Evolutionary conservation across 2,113 vertebrate genomes (phyloP).

Genomic region (Typhlomys cinereus): DNA sequence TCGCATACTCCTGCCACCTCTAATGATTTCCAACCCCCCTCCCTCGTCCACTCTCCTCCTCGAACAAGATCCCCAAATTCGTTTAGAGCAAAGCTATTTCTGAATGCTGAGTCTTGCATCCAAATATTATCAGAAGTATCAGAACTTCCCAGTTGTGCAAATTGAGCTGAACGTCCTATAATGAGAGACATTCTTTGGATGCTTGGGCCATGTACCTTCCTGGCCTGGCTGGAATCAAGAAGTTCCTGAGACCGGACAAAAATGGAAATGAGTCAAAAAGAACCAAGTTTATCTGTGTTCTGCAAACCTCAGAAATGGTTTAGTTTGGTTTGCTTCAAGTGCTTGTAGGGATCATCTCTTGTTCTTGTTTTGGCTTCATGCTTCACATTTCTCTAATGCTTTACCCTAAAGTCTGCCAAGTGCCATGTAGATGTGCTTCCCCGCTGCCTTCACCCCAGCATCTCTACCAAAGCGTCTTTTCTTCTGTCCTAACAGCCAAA

Average conservation of each 20-base stretch:
- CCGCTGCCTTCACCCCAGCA: neutral
- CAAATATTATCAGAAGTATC: conserved; percentile 63
- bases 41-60: neutral
- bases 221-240: conserved; percentile 57
- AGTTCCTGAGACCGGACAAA: conserved; percentile 60
- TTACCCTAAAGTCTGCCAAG: conserved; percentile 37
- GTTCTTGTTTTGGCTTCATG: conserved; percentile 48
- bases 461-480: neutral
- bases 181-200: conserved; percentile 69
- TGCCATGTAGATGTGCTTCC: neutral
- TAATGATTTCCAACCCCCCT: neutral
- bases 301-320: conserved; percentile 39
- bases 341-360: conserved; percentile 54
- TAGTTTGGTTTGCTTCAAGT: conserved; percentile 41
- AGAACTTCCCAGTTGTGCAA: conserved; percentile 47
- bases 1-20: neutral
- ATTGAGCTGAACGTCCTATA: conserved; percentile 20
- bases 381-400: conserved; percentile 55
- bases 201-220: conserved; percentile 60
- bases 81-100: conserved; percentile 20
- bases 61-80: conserved; percentile 53
- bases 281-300: conserved; percentile 55
- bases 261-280: conserved; percentile 54
- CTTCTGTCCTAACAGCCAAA: neutral
- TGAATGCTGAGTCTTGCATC: neutral